A percentile compares a stretch with the other conserved stretches of the same genome.
Conservation (phyloP, 1,140 invertebrate species). For the Dendrolimus kikuchii region DNA sequence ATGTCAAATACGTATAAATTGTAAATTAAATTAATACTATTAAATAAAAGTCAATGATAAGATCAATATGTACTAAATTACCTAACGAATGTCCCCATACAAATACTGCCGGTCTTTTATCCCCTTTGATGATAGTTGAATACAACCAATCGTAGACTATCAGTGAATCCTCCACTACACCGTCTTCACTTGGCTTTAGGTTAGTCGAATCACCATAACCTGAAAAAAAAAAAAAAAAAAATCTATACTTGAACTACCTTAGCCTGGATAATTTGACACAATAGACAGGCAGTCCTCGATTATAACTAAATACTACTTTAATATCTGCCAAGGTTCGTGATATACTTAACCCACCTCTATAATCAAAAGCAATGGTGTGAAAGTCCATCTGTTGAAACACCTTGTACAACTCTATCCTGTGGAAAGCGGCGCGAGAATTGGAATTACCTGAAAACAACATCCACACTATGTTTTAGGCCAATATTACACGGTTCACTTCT, state of each 20-base stretch:
- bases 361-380: constrained; percentile 57
- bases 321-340: no score
- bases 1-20: no score
- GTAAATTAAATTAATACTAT: no score
- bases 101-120: constrained; percentile 27
- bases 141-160: constrained; percentile 52
- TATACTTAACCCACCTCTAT: constrained; percentile 40
- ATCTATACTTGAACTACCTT: neutral
- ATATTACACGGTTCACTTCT: no score
- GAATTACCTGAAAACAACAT: constrained; percentile 61
- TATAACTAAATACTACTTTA: no score
- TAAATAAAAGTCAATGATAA: no score
- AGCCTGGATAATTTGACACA: neutral
- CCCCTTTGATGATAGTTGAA: constrained; percentile 9
- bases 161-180: constrained; percentile 53
- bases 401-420: constrained; percentile 47
- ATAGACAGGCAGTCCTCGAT: no score
- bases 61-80: constrained; percentile 15
- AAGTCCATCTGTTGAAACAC: constrained; percentile 61
- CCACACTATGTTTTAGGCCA: no score
- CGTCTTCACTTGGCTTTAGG: constrained; percentile 37
- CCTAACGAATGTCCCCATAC: constrained; percentile 62
- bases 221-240: constrained; percentile 15
- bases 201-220: constrained; percentile 57
- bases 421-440: constrained; percentile 39